A percentile compares a stretch with the other conserved stretches of the same genome.
Conservation (phyloP, 1,140 invertebrate genomes). For the Ceratitis capitata region DNA sequence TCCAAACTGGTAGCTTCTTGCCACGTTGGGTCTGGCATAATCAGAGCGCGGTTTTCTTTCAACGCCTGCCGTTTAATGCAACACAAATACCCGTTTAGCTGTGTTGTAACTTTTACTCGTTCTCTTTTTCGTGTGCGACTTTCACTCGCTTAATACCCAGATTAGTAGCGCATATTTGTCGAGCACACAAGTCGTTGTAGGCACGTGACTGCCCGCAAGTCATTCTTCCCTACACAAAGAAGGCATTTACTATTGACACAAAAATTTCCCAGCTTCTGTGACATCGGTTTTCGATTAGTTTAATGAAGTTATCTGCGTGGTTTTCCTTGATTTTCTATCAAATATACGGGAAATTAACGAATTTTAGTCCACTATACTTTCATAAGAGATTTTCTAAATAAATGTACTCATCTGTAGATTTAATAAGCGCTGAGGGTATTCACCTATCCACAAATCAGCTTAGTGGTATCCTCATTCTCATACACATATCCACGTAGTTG, state of each 20-base stretch:
- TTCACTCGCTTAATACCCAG: not conserved
- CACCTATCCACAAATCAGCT: conserved; percentile 17
- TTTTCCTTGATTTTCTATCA: not conserved
- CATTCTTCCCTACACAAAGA: not conserved
- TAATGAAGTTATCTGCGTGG: conserved; percentile 16
- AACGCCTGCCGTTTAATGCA: no score
- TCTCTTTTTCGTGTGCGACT: not conserved
- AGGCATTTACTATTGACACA: no score
- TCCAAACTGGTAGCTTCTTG: not conserved
- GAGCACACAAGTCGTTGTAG: not conserved
- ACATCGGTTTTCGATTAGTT: not conserved
- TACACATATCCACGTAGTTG: not conserved
- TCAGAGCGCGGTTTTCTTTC: not conserved
- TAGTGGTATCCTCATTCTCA: not conserved
- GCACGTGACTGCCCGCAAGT: conserved; percentile 17
- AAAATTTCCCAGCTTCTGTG: not conserved
- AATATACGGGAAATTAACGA: not conserved
- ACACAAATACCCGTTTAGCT: not conserved
- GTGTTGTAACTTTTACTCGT: no score
- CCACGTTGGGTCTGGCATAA: not conserved
- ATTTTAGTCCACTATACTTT: not conserved
- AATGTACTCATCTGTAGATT: no score
- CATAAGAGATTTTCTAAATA: no score
- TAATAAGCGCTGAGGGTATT: no score
- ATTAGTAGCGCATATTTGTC: conserved; percentile 27